Evolutionary conservation across 64 coral and sea anemone genomes (phyloP).

Genomic region (Orbicella faveolata): DNA sequence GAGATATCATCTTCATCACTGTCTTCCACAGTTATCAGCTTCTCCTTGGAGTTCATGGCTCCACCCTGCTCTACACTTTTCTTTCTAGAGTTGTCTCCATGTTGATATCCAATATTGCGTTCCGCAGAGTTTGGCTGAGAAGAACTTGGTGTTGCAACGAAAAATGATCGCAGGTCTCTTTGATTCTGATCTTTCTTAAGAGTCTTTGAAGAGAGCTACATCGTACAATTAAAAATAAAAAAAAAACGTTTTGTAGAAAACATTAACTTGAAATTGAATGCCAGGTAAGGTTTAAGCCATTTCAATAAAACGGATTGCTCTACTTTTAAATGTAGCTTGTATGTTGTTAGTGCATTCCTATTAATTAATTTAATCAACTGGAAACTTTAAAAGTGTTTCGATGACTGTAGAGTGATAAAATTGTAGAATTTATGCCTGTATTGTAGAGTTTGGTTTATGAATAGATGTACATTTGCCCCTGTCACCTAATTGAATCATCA

Average conservation of each 20-base stretch:
- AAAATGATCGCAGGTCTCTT: constrained; percentile 42
- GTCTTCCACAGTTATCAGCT: background rate
- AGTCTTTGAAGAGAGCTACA: background rate
- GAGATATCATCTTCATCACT: constrained; percentile 24
- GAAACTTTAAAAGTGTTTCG: too few species aligned
- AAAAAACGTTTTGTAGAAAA: background rate
- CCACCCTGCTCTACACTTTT: background rate
- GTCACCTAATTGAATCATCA: too few species aligned
- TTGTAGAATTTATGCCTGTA: too few species aligned
- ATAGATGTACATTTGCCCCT: too few species aligned
- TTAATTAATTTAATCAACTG: too few species aligned
- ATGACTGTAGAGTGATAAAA: too few species aligned
- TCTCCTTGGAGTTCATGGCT: background rate
- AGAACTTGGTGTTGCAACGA: background rate
- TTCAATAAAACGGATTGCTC: too few species aligned
- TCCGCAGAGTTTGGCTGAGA: background rate
- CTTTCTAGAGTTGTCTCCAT: background rate
- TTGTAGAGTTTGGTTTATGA: too few species aligned
- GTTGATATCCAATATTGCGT: background rate
- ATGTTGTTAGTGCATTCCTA: too few species aligned
- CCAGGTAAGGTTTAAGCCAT: too few species aligned
- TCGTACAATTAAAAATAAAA: background rate
- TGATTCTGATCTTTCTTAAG: background rate
- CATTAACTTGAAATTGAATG: too few species aligned
- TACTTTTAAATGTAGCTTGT: too few species aligned